Evolutionary conservation across 1,140 invertebrate genomes (phyloP).

Genomic region (Hylyphantes graminicola): DNA sequence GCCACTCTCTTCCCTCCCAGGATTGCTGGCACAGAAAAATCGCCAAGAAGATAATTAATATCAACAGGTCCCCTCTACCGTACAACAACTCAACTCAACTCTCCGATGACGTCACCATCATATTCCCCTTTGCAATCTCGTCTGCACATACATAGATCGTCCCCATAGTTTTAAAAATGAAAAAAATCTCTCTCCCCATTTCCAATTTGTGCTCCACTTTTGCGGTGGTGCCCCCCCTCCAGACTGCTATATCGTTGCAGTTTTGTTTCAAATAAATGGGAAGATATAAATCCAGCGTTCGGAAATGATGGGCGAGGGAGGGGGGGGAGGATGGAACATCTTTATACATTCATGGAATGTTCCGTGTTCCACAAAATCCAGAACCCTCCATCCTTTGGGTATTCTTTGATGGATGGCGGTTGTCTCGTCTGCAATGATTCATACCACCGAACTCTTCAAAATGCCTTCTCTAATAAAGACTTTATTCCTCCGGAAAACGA

Average conservation of each 20-base stretch:
- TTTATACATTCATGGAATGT: slow-evolving; percentile 41
- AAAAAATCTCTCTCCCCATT: not conserved
- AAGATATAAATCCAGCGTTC: slow-evolving; percentile 45
- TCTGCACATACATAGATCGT: not conserved
- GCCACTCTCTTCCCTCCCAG: not conserved
- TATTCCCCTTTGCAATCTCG: slow-evolving; percentile 7
- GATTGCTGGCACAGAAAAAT: not conserved
- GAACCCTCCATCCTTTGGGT: slow-evolving; percentile 46
- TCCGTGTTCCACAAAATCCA: slow-evolving; percentile 13
- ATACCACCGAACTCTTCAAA: slow-evolving; percentile 45
- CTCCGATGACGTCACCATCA: slow-evolving; percentile 12
- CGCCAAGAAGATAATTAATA: slow-evolving; percentile 43
- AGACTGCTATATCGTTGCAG: not conserved
- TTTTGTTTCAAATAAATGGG: slow-evolving; percentile 50
- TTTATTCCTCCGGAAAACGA: slow-evolving; percentile 22
- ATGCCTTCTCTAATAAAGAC: slow-evolving; percentile 59
- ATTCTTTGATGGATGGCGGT: slow-evolving; percentile 42
- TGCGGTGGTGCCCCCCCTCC: not conserved
- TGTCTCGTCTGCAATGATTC: slow-evolving; percentile 45
- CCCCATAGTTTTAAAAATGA: slow-evolving; percentile 1
- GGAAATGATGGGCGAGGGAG: not conserved
- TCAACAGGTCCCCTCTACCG: slow-evolving; percentile 29
- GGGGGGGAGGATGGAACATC: slow-evolving; percentile 22
- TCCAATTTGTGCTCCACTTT: slow-evolving; percentile 29
- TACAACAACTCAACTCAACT: not conserved